phyloP scores from a whole-genome alignment of 2,888 invertebrate genomes.

The Drosophila nr. perissopoda region DNA sequence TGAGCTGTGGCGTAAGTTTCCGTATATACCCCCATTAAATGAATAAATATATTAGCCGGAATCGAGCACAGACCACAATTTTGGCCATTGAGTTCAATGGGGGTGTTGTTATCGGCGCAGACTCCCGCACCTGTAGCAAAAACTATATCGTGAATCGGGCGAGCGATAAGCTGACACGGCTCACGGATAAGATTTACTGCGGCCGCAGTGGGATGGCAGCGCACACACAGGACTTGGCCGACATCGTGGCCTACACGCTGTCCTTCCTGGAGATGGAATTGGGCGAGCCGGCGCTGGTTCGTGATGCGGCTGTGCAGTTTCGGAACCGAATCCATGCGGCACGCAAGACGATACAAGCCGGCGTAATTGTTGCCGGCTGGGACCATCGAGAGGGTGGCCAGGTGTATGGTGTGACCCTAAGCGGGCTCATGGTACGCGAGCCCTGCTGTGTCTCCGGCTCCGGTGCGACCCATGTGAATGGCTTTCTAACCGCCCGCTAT shows the following conservation, averaged over 20 bases:
- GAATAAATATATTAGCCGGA: no score
- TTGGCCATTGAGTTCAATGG: constrained; percentile 97
- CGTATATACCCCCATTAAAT: no score
- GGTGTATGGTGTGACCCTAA: constrained; percentile 88
- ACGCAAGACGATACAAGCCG: constrained; percentile 94
- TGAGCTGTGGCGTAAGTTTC: constrained; percentile 24
- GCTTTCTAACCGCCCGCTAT: constrained; percentile 95
- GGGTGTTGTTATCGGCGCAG: constrained; percentile 98
- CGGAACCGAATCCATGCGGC: constrained; percentile 97
- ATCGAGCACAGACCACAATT: constrained; percentile 91
- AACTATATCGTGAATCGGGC: constrained; percentile 97
- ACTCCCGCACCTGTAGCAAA: constrained; percentile 97
- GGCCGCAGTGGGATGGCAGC: constrained; percentile 98
- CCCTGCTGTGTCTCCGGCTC: constrained; percentile 95
- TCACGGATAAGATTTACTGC: constrained; percentile 97
- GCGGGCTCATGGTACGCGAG: constrained; percentile 96
- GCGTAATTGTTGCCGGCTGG: constrained; percentile 99
- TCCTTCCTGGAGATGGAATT: constrained; percentile 91
- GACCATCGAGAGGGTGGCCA: constrained; percentile 94
- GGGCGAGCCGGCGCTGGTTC: constrained; percentile 92
- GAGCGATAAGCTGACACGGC: constrained; percentile 96
- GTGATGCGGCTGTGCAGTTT: constrained; percentile 95
- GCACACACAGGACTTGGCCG: constrained; percentile 98
- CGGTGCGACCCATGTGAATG: constrained; percentile 97
- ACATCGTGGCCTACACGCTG: constrained; percentile 95